A percentile compares a stretch with the other conserved stretches of the same genome.
Evolutionary conservation across 2,797 vertebrate genomes (phyloP).

Genomic region (Hafferia zeledoni): DNA sequence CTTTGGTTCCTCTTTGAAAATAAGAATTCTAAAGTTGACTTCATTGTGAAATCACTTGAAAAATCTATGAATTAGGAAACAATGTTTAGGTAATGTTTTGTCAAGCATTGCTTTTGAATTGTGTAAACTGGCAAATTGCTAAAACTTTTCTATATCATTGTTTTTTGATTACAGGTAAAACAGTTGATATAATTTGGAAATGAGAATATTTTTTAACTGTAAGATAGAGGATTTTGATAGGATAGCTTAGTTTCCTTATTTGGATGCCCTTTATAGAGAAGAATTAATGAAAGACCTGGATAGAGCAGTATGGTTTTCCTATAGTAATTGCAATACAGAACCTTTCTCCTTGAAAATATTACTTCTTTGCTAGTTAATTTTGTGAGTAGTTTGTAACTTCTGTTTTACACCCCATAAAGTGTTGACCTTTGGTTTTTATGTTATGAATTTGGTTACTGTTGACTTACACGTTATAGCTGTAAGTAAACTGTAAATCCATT

Average conservation of each 20-base stretch:
- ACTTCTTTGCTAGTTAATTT: not conserved
- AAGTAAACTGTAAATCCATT: constrained; percentile 55
- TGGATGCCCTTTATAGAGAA: not conserved
- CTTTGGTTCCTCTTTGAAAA: not conserved
- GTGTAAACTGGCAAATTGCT: not conserved
- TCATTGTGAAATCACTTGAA: not conserved
- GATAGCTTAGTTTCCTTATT: not conserved
- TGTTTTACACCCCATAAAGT: not conserved
- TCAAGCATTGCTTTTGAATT: not conserved
- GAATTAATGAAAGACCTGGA: not conserved
- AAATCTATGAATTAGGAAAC: not conserved
- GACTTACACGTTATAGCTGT: constrained; percentile 25
- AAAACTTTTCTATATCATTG: not conserved
- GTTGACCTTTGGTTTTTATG: not conserved
- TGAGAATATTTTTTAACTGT: not conserved
- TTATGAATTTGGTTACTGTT: not conserved
- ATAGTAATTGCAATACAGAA: not conserved
- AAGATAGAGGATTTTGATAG: not conserved
- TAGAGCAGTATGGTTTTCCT: not conserved
- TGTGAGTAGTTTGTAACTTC: not conserved
- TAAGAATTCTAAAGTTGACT: not conserved
- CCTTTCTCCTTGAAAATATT: not conserved
- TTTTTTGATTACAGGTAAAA: not conserved
- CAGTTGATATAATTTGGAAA: not conserved
- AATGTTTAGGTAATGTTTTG: not conserved